Evolutionary conservation across 2,113 vertebrate species (phyloP).

Genomic region (Periophthalmus modestus): DNA sequence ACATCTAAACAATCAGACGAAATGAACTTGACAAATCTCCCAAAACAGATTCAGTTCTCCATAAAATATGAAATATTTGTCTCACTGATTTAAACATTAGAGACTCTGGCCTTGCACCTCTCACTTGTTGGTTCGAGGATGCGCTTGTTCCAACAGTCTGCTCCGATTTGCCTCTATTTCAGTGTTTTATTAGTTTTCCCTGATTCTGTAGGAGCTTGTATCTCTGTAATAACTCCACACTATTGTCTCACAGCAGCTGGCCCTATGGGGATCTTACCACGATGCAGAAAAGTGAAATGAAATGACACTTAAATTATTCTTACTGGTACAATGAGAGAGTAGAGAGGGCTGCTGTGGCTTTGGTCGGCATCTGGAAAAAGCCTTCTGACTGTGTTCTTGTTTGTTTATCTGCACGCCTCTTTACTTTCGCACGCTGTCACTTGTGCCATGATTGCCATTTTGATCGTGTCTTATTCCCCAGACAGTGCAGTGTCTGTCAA

Average conservation of each 20-base stretch:
- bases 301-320: slow-evolving; percentile 14
- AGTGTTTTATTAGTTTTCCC: slow-evolving; percentile 11
- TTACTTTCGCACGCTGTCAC: slow-evolving; percentile 22
- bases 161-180: slow-evolving; percentile 15
- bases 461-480: slow-evolving; percentile 25
- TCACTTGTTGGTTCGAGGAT: slow-evolving; percentile 10
- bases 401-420: slow-evolving; percentile 27
- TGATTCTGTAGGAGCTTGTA: background rate
- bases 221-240: slow-evolving; percentile 8
- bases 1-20: background rate
- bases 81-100: background rate
- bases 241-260: background rate
- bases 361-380: slow-evolving; percentile 22
- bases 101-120: background rate
- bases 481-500: slow-evolving; percentile 2
- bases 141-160: background rate
- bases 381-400: background rate
- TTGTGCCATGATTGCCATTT: slow-evolving; percentile 30
- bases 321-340: slow-evolving; percentile 7
- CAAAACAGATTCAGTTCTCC: background rate
- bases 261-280: background rate
- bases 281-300: slow-evolving; percentile 1
- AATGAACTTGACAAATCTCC: background rate
- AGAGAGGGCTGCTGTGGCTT: background rate
- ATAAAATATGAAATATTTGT: background rate